A percentile compares a stretch with the other conserved stretches of the same genome.
Evolutionary conservation across 1,140 invertebrate species (phyloP).

Genomic region (Ceratina japonica): DNA sequence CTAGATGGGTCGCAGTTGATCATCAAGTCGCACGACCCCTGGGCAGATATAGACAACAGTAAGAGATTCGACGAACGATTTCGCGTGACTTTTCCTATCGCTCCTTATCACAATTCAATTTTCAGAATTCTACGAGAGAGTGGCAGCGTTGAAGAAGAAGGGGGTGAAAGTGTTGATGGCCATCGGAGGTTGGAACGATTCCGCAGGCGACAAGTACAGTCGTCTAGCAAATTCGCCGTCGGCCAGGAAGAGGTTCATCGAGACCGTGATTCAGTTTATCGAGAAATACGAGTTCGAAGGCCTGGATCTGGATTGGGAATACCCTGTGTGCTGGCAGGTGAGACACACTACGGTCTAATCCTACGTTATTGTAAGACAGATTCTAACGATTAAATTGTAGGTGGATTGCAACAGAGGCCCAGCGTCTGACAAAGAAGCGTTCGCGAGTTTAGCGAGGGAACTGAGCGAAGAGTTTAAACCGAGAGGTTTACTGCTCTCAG

Average conservation of each 20-base stretch:
- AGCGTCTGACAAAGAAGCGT: slow-evolving; percentile 87
- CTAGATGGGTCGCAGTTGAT: slow-evolving; percentile 79
- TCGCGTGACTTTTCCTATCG: background rate
- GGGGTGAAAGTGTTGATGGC: slow-evolving; percentile 83
- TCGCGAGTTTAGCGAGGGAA: slow-evolving; percentile 86
- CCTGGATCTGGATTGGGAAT: slow-evolving; percentile 85
- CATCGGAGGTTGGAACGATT: slow-evolving; percentile 85
- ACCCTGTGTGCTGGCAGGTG: slow-evolving; percentile 84
- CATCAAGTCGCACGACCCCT: slow-evolving; percentile 83
- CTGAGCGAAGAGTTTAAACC: slow-evolving; percentile 85
- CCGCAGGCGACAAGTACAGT: slow-evolving; percentile 83
- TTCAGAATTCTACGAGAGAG: slow-evolving; percentile 82
- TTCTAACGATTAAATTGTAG: slow-evolving; percentile 61
- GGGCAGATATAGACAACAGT: slow-evolving; percentile 84
- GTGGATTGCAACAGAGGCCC: slow-evolving; percentile 90
- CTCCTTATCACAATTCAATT: background rate
- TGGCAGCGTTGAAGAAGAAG: slow-evolving; percentile 79
- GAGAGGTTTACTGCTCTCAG: slow-evolving; percentile 86
- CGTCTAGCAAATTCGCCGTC: slow-evolving; percentile 79
- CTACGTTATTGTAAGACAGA: background rate
- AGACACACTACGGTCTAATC: background rate
- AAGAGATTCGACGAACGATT: slow-evolving; percentile 43
- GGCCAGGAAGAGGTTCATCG: slow-evolving; percentile 79
- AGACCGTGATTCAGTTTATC: slow-evolving; percentile 80
- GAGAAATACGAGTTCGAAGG: slow-evolving; percentile 82